Evolutionary conservation across 2,888 invertebrate species (phyloP), one percentile per base, ranked within the genome.

Genomic region (Tethea ocularis): DNA sequence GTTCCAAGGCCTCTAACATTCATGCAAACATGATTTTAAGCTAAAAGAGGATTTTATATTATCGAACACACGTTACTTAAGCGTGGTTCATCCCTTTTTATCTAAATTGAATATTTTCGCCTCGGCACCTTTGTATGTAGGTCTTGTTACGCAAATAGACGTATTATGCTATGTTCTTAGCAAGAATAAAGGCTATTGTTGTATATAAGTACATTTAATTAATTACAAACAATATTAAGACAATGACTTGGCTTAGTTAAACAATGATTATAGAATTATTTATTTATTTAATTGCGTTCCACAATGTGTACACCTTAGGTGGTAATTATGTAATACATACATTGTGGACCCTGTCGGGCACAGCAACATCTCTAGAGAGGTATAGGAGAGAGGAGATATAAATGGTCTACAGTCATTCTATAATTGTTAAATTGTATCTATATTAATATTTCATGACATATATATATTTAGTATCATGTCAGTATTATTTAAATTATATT

Each of bases 81-180:
- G 59, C 53, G 13, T 57, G 59, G 38, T 10, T 26, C 11, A 38
- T 13, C 53, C 58, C 56, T 56, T 62, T 60, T 68, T 59, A 61
- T 33, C 57, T 55, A 61, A 66, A 65, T 68, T 61, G 66, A 66
- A 61, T 68, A 58, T 61, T 38, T 66, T 65, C 33, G 41, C 46
- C 56, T 29, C 51, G 52, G 5, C 53, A 29, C 26, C n/a, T 29
- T 26, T 24, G 26, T 52, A n/a, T 41, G 17, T 41, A 1, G 46
- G 46, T 46, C 17, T 46, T 46, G 8, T 20, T 20, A 46, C 46
- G 46, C 20, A 46, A 46, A 46, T 46, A 46, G 20, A 46, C 10
- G 46, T 46, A 46, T 46, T 46, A 20, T 33, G 33, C 20, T 20
- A 46, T n/a, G 38, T n/a, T n/a, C 17, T 46, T 41, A 41, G 6